phyloP scores from a whole-genome alignment of 2,888 invertebrate species.

The Glomeris marginata region DNA sequence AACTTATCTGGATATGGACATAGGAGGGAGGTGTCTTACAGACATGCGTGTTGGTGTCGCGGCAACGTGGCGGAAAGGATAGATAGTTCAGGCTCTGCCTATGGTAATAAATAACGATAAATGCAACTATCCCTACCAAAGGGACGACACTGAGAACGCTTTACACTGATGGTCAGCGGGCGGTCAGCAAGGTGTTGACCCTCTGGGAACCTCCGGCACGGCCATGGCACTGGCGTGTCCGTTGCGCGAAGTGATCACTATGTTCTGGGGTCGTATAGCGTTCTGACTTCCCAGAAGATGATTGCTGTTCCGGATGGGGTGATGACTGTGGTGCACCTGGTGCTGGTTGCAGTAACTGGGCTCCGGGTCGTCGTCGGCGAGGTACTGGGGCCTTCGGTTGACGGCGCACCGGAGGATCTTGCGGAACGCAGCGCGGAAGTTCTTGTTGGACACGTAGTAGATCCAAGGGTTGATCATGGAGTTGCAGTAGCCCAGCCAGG shows the following conservation, averaged over 20 bases:
- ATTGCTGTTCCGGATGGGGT: too few relatives aligned
- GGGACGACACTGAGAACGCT: too few relatives aligned
- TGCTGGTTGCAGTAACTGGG: constrained; percentile 4
- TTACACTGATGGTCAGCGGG: background rate
- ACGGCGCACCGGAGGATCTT: constrained; percentile 62
- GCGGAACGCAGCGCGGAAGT: constrained; percentile 89
- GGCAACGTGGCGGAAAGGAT: too few relatives aligned
- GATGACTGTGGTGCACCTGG: too few relatives aligned
- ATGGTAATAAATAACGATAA: too few relatives aligned
- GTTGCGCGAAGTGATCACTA: constrained; percentile 9
- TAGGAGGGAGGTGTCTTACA: too few relatives aligned
- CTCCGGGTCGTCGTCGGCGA: constrained; percentile 8
- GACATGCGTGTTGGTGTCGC: too few relatives aligned
- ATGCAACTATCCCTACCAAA: too few relatives aligned
- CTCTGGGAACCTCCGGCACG: constrained; percentile 3
- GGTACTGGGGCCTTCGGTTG: background rate
- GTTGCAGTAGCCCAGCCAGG: constrained; percentile 97
- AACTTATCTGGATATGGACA: too few relatives aligned
- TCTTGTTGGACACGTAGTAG: constrained; percentile 86
- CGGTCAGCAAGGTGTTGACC: constrained; percentile 12
- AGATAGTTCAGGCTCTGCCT: too few relatives aligned
- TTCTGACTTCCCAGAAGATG: constrained; percentile 2
- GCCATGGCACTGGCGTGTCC: constrained; percentile 10
- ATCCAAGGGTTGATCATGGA: constrained; percentile 91
- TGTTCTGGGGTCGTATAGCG: constrained; percentile 6